Conservation (phyloP, 2,797 vertebrate genomes). For the Brotula barbata region DNA sequence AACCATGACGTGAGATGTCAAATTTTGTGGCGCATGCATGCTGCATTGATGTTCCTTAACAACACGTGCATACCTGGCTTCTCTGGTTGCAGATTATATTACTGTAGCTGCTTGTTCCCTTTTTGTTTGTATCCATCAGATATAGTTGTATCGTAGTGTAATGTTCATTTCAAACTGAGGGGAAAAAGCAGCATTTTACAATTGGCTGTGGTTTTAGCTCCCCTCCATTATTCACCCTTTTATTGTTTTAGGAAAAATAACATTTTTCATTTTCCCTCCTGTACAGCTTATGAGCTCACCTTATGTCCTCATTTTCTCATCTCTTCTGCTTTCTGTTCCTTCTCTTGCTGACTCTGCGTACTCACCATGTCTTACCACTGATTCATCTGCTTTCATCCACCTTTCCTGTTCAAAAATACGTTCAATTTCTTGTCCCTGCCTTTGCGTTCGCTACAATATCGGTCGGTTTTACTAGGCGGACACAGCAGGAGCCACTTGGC, state of each 20-base stretch:
- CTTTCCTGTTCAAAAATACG: conserved; percentile 4
- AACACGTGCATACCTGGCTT: no score
- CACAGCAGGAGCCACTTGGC: conserved; percentile 40
- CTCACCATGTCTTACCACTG: conserved; percentile 9
- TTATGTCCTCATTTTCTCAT: conserved; percentile 11
- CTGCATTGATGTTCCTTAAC: no score
- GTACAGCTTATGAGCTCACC: conserved; percentile 10
- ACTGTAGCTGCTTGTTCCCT: background rate
- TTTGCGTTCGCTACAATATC: conserved; percentile 6
- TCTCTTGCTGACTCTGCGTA: background rate
- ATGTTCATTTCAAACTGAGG: background rate
- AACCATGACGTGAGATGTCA: no score
- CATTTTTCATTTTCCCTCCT: conserved; percentile 14
- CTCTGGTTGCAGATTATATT: background rate
- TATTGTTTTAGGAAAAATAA: conserved; percentile 19
- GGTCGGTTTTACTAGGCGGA: conserved; percentile 12
- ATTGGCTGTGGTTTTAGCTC: background rate
- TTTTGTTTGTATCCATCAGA: background rate
- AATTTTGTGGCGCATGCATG: no score
- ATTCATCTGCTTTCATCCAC: conserved; percentile 23
- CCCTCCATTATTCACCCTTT: conserved; percentile 17
- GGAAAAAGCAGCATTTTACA: background rate
- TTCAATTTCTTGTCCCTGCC: conserved; percentile 12
- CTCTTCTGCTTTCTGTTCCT: conserved; percentile 7
- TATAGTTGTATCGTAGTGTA: background rate